Percentiles rank a stretch among this genome's conserved stretches.
Conservation (phyloP, 2,113 vertebrate genomes). For the Tragelaphus buxtoni region DNA sequence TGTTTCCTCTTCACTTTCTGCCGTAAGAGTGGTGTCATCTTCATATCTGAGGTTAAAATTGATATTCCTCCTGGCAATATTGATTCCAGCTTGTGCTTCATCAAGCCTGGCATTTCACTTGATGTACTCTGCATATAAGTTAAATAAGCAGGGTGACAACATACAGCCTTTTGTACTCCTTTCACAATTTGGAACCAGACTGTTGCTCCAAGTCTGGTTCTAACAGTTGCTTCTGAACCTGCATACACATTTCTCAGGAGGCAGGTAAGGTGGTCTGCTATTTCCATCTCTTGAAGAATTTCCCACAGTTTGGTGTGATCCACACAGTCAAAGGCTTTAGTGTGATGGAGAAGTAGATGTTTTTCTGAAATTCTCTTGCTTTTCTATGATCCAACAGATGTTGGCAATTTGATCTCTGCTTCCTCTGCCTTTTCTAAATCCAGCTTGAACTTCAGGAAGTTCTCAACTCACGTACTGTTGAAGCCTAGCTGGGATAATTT, state of each 20-base stretch:
- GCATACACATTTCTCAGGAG: background rate
- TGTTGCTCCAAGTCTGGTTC: background rate
- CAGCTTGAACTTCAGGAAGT: background rate
- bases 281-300: background rate
- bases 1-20: background rate
- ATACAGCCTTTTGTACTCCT: background rate
- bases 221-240: background rate
- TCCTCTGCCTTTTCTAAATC: background rate
- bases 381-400: background rate
- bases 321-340: background rate
- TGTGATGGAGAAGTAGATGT: background rate
- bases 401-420: background rate
- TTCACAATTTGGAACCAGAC: background rate
- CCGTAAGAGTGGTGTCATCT: background rate
- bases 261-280: background rate
- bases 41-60: background rate
- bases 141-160: background rate
- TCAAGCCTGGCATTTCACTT: background rate
- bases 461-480: fast-evolving
- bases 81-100: background rate
- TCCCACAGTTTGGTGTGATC: background rate
- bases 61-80: background rate
- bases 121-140: background rate
- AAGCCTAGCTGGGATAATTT: background rate
- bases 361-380: background rate